Evolutionary conservation across 2,113 vertebrate genomes (phyloP).

Genomic region (Chlorodrepanis virens): DNA sequence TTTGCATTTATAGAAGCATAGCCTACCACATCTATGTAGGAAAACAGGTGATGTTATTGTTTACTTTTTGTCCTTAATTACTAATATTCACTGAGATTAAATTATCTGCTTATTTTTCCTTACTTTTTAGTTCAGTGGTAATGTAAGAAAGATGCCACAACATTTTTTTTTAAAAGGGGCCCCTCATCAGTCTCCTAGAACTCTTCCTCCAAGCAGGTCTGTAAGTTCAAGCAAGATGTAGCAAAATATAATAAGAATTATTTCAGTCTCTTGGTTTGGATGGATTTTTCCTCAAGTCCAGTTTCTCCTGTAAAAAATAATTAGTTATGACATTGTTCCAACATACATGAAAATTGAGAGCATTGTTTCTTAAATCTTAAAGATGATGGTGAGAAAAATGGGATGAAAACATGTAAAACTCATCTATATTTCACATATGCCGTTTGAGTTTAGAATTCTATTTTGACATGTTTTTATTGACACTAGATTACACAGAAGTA

Average conservation of each 20-base stretch:
- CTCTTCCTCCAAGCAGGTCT: background rate
- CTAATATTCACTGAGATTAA: background rate
- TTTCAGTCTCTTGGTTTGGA: background rate
- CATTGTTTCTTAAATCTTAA: background rate
- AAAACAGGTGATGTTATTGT: background rate
- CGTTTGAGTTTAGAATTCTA: background rate
- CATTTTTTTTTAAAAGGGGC: background rate
- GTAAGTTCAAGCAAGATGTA: background rate
- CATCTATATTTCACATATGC: background rate
- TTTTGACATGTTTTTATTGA: background rate
- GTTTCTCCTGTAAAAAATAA: background rate
- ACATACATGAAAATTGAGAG: background rate
- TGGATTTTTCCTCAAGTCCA: background rate
- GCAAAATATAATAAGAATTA: background rate
- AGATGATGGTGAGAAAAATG: background rate
- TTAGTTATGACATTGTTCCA: background rate
- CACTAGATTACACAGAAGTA: background rate
- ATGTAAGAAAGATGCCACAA: background rate
- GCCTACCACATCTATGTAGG: background rate
- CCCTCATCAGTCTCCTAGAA: background rate
- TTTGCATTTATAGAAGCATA: background rate
- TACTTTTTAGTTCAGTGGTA: background rate
- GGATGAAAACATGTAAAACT: background rate
- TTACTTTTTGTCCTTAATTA: background rate
- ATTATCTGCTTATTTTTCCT: background rate